A percentile compares a stretch with the other conserved stretches of the same genome.
phyloP scores from a whole-genome alignment of 2,888 invertebrate species.

The Pammene aurita region DNA sequence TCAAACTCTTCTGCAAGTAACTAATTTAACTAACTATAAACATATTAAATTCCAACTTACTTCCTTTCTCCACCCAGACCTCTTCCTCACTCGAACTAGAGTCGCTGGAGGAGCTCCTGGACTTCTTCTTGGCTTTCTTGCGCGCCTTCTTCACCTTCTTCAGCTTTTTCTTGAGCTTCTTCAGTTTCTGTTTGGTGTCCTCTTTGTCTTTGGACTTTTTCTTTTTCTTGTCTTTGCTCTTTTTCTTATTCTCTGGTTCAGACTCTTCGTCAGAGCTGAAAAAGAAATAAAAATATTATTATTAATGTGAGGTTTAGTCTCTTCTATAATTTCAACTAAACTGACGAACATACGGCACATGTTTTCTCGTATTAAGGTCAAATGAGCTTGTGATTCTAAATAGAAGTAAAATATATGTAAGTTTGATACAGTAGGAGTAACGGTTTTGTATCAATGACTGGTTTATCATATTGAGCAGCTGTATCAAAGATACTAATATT shows the following conservation, averaged over 20 bases:
- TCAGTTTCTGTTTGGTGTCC: slow-evolving; percentile 83
- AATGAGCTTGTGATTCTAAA: too few relatives aligned
- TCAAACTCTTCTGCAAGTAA: too few relatives aligned
- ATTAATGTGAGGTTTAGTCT: too few relatives aligned
- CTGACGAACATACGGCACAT: too few relatives aligned
- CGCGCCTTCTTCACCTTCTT: slow-evolving; percentile 81
- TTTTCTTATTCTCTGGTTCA: slow-evolving; percentile 59
- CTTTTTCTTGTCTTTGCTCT: slow-evolving; percentile 76
- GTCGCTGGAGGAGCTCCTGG: slow-evolving; percentile 63
- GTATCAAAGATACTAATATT: too few relatives aligned
- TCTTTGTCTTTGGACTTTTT: slow-evolving; percentile 77
- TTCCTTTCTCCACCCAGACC: slow-evolving; percentile 87
- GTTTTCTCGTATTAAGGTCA: too few relatives aligned
- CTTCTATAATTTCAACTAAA: too few relatives aligned
- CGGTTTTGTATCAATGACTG: too few relatives aligned
- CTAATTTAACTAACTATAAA: too few relatives aligned
- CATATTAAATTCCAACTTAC: slow-evolving; percentile 53
- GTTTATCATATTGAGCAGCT: too few relatives aligned
- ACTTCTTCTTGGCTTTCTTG: slow-evolving; percentile 77
- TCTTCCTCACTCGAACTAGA: slow-evolving; percentile 76
- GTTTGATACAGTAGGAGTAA: too few relatives aligned
- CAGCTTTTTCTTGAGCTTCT: slow-evolving; percentile 79
- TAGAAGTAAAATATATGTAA: too few relatives aligned
- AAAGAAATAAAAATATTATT: slow-evolving; percentile 5
- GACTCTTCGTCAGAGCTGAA: slow-evolving; percentile 77